These are phyloP conservation scores for Ptycholaimellus sp. DNA, from an alignment of 2,888 invertebrate species.

Conservation along the genomic window DNA sequence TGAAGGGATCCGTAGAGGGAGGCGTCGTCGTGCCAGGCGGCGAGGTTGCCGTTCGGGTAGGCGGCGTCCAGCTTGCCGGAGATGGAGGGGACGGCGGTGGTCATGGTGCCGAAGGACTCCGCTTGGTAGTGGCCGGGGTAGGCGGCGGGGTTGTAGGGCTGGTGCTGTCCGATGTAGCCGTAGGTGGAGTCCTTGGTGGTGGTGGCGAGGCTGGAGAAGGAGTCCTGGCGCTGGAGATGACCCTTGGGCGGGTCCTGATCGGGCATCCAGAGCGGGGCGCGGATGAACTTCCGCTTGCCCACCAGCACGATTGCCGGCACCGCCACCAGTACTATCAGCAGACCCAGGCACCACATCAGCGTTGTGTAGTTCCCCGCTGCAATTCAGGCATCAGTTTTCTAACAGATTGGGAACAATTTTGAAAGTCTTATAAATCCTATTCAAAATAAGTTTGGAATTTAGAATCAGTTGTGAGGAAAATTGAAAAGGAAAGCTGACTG, in stretches of 20 bases:
- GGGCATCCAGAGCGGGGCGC: slow-evolving; percentile 9
- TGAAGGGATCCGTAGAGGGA: no score
- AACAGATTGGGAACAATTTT: no score
- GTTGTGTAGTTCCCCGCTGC: neutral
- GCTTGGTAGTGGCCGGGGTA: neutral
- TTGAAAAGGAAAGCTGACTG: no score
- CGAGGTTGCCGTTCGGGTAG: neutral
- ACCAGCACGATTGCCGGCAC: slow-evolving; percentile 3
- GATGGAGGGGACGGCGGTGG: neutral
- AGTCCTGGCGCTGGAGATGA: neutral
- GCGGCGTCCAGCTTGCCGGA: neutral
- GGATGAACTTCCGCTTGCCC: slow-evolving; percentile 7
- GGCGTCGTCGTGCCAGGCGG: neutral
- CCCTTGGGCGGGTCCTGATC: neutral
- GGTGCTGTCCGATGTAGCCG: no score
- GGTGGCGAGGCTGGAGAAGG: no score
- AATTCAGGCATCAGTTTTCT: no score
- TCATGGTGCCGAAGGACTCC: neutral
- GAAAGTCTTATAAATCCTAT: no score
- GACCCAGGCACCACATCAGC: neutral
- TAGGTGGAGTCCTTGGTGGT: no score
- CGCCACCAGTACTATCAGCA: slow-evolving; percentile 4
- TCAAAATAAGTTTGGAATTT: no score
- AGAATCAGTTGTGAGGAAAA: no score
- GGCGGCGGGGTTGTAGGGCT: no score